Evolutionary conservation across 2,113 vertebrate genomes (phyloP).

Genomic region (Hydrolagus affinis): DNA sequence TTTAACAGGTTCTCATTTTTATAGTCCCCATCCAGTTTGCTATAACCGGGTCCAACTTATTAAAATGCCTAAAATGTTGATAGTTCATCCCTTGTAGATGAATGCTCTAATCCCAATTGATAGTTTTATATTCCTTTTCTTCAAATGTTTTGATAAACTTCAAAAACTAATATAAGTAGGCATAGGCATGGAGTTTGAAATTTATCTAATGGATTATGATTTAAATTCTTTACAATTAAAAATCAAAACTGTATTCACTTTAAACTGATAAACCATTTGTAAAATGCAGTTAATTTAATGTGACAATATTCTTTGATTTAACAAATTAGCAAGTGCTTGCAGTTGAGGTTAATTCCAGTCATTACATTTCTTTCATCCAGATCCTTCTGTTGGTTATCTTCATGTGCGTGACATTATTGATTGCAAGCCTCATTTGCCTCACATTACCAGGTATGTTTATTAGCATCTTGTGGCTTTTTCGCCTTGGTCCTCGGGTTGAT

Average conservation of each 20-base stretch:
- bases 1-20: too few species aligned
- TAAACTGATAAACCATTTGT: neutral
- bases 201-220: too few species aligned
- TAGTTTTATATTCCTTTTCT: too few species aligned
- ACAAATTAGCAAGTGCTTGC: too few species aligned
- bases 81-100: too few species aligned
- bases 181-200: too few species aligned
- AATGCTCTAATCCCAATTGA: too few species aligned
- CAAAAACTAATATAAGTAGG: too few species aligned
- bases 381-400: constrained; percentile 89
- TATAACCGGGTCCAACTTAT: too few species aligned
- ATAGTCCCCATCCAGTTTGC: too few species aligned
- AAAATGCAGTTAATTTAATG: neutral
- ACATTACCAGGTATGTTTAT: constrained; percentile 81
- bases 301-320: neutral
- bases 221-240: neutral
- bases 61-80: too few species aligned
- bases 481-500: neutral
- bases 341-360: neutral
- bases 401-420: constrained; percentile 91
- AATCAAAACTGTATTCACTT: neutral
- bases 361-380: constrained; percentile 48
- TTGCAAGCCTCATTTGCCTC: constrained; percentile 92
- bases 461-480: neutral
- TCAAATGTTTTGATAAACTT: too few species aligned